A percentile compares a stretch with the other conserved stretches of the same genome.
These are phyloP conservation scores for Hydrolagus colliei DNA, from an alignment of 2,797 vertebrate genomes.

Conservation along the genomic window DNA sequence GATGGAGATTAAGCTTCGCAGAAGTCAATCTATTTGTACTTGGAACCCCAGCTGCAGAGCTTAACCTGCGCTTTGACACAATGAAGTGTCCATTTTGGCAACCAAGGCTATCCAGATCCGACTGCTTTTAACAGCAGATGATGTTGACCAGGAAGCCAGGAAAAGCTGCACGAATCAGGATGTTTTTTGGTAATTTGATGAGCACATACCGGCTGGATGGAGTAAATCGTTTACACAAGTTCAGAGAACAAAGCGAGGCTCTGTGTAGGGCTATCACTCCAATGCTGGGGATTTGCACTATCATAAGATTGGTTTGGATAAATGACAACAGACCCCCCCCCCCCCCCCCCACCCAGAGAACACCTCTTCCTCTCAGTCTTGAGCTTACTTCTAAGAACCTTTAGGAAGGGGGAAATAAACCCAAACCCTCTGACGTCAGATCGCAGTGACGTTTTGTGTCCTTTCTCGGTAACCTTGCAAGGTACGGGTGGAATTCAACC, in stretches of 20 bases:
- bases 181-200: background rate
- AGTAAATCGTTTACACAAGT: background rate
- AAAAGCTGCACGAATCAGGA: background rate
- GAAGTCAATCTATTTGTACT: background rate
- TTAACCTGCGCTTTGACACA: background rate
- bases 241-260: no score
- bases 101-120: background rate
- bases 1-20: background rate
- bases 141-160: background rate
- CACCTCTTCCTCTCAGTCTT: no score
- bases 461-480: no score
- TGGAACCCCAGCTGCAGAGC: background rate
- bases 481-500: no score
- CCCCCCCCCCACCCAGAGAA: no score
- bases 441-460: no score
- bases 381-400: no score
- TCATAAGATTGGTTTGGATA: background rate
- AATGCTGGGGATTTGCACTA: background rate
- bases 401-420: no score
- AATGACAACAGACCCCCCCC: no score
- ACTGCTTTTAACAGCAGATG: background rate
- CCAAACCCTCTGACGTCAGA: no score
- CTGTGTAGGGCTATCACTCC: background rate
- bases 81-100: no score
- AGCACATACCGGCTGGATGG: background rate